These are phyloP conservation scores for Drosophila aldrichi DNA, from an alignment of 2,888 invertebrate species.

Conservation along the genomic window DNA sequence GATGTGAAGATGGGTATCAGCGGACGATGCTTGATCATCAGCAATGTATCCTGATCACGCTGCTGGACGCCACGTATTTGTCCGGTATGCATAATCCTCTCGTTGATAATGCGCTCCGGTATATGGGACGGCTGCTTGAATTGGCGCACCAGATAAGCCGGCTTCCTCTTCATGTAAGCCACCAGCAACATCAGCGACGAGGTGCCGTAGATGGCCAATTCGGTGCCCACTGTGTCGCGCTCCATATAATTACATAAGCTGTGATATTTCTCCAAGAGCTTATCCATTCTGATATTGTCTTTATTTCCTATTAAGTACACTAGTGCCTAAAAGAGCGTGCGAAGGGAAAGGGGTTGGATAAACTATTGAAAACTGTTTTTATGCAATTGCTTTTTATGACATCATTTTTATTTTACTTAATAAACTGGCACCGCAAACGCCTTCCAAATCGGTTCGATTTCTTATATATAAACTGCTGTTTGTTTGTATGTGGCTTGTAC, in stretches of 20 bases:
- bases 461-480: constrained; percentile 39
- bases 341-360: constrained; percentile 10
- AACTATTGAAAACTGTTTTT: constrained; percentile 51
- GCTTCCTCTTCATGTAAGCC: constrained; percentile 79
- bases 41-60: constrained; percentile 76
- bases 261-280: constrained; percentile 69
- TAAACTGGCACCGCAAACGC: constrained; percentile 37
- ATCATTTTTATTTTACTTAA: constrained; percentile 74
- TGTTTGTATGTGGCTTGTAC: constrained; percentile 20
- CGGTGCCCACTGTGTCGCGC: constrained; percentile 76
- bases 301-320: constrained; percentile 50
- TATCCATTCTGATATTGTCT: constrained; percentile 55
- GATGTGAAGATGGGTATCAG: constrained; percentile 78
- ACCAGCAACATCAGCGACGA: constrained; percentile 76
- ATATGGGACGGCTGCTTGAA: constrained; percentile 82
- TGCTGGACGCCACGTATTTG: constrained; percentile 75
- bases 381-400: constrained; percentile 65
- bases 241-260: constrained; percentile 82
- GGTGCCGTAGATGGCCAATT: constrained; percentile 78
- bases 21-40: constrained; percentile 79
- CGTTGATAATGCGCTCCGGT: constrained; percentile 80
- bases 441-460: constrained; percentile 40
- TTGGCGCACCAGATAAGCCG: constrained; percentile 80
- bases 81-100: constrained; percentile 81
- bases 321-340: constrained; percentile 54